Conservation (phyloP, 2,888 invertebrate species). For the Macrosoma leucophasiata region DNA sequence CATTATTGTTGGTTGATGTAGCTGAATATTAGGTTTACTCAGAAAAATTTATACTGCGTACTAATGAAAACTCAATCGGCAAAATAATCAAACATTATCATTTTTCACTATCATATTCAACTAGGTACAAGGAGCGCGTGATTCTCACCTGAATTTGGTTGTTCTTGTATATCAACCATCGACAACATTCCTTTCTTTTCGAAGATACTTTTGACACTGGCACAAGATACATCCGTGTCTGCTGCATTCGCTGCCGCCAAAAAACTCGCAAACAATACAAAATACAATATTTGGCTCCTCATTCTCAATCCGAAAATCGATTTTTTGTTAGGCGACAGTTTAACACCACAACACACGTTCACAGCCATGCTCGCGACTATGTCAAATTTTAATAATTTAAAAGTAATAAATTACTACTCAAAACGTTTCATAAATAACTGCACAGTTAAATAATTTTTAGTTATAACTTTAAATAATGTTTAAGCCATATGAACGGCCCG, state of each 20-base stretch:
- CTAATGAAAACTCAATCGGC: too few relatives aligned
- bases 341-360: conserved; percentile 68
- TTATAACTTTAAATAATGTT: conserved; percentile 31
- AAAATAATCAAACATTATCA: conserved; percentile 41
- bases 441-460: conserved; percentile 33
- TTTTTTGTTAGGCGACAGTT: conserved; percentile 70
- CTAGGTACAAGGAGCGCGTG: conserved; percentile 35
- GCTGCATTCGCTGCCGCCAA: conserved; percentile 48
- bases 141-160: conserved; percentile 72
- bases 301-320: conserved; percentile 71
- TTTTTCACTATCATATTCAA: conserved; percentile 44
- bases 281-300: conserved; percentile 64
- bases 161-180: conserved; percentile 62
- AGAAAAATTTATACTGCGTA: too few relatives aligned
- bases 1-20: too few relatives aligned
- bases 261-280: conserved; percentile 56
- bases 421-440: conserved; percentile 46
- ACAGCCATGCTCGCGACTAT: conserved; percentile 58
- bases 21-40: too few relatives aligned
- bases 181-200: conserved; percentile 69
- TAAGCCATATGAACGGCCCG: conserved; percentile 32
- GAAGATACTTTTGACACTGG: conserved; percentile 67
- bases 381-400: conserved; percentile 32
- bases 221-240: conserved; percentile 63
- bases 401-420: conserved; percentile 36